A percentile compares a stretch with the other conserved stretches of the same genome.
phyloP scores from a whole-genome alignment of 2,888 invertebrate species.

The Venustoraphidia nigricollis region DNA sequence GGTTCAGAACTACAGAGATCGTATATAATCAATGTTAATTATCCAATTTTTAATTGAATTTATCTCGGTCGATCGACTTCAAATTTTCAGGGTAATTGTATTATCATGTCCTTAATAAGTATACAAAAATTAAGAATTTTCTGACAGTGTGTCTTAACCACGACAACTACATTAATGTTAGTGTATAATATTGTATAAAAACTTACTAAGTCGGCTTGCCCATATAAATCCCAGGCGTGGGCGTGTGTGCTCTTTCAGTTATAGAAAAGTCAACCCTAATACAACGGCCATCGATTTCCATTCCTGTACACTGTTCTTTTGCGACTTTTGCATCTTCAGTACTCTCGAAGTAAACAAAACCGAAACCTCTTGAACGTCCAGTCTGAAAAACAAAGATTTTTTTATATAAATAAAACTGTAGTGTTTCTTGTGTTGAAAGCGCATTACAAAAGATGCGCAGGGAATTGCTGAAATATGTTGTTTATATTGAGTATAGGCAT shows the following conservation, averaged over 20 bases:
- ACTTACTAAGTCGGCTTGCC: slow-evolving; percentile 76
- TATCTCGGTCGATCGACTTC: too few species aligned
- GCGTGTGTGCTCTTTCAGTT: slow-evolving; percentile 90
- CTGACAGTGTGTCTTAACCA: too few species aligned
- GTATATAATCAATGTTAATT: too few species aligned
- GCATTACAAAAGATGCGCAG: slow-evolving; percentile 11
- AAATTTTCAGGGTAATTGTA: too few species aligned
- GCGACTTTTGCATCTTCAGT: slow-evolving; percentile 83
- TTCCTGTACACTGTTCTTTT: slow-evolving; percentile 84
- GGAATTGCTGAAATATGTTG: slow-evolving; percentile 12
- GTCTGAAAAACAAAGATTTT: slow-evolving; percentile 48
- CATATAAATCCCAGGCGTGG: slow-evolving; percentile 95
- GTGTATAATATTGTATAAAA: not conserved
- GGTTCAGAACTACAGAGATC: too few species aligned
- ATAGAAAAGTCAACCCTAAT: slow-evolving; percentile 94
- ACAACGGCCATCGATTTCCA: slow-evolving; percentile 84
- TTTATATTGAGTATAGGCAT: too few species aligned
- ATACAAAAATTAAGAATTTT: too few species aligned
- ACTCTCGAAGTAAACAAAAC: slow-evolving; percentile 86
- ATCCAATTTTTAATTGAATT: too few species aligned
- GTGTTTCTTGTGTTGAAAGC: slow-evolving; percentile 4
- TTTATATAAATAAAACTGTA: slow-evolving; percentile 7
- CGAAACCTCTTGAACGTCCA: slow-evolving; percentile 87
- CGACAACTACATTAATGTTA: too few species aligned
- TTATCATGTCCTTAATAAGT: too few species aligned